phyloP scores from a whole-genome alignment of 2,113 vertebrate species.

The Rhynchomys soricoides region DNA sequence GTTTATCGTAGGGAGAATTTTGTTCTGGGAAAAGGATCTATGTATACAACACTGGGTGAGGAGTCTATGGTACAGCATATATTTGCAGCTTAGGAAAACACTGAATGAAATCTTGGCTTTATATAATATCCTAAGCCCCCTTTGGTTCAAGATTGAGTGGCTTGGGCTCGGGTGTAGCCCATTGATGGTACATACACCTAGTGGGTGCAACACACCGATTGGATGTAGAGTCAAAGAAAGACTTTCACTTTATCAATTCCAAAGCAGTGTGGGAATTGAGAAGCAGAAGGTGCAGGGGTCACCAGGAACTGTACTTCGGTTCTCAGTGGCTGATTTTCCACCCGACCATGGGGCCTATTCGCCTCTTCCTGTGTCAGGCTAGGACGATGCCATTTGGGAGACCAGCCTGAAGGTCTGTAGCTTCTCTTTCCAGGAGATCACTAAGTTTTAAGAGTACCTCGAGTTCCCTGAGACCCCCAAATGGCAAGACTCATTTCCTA shows the following conservation, averaged over 20 bases:
- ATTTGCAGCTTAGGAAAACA: constrained; percentile 24
- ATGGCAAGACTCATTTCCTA: background rate
- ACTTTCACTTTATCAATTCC: background rate
- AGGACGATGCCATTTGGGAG: background rate
- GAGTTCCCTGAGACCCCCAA: background rate
- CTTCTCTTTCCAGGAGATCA: background rate
- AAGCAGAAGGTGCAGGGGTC: background rate
- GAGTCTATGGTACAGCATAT: background rate
- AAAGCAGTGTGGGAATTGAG: background rate
- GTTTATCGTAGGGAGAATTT: background rate
- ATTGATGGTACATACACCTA: background rate
- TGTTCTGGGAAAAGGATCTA: background rate
- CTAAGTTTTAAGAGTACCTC: background rate
- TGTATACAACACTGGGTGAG: background rate
- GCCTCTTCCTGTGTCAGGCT: background rate
- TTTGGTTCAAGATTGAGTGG: background rate
- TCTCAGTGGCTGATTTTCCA: background rate
- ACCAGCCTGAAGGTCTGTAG: background rate
- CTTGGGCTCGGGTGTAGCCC: background rate
- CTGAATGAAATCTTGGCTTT: background rate
- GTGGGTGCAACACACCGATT: background rate
- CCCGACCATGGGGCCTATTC: background rate
- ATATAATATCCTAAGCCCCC: background rate
- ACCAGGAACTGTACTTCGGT: background rate
- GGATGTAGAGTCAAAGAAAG: background rate